Percentiles rank a stretch among this genome's conserved stretches.
phyloP scores from a whole-genome alignment of 2,113 vertebrate genomes.

The Pan troglodytes region DNA sequence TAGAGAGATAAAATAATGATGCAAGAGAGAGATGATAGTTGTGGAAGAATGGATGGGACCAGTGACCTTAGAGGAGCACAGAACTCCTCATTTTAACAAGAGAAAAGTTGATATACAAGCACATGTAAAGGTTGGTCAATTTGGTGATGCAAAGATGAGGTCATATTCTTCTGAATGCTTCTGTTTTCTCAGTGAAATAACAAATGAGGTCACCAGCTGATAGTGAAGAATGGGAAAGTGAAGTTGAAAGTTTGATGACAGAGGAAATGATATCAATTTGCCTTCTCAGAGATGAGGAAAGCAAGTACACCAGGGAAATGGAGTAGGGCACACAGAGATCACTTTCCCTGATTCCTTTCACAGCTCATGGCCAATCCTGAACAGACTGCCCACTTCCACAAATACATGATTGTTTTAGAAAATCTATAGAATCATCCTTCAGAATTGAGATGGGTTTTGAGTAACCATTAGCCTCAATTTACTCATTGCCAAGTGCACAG shows the following conservation, averaged over 20 bases:
- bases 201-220: constrained; percentile 69
- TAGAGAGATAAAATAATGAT: constrained; percentile 21
- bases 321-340: not conserved
- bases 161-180: constrained; percentile 59
- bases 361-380: not conserved
- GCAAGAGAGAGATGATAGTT: not conserved
- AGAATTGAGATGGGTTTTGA: not conserved
- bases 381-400: not conserved
- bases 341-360: not conserved
- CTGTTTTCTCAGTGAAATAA: constrained; percentile 52
- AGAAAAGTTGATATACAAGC: not conserved
- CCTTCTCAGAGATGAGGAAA: constrained; percentile 44
- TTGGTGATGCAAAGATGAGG: constrained; percentile 41
- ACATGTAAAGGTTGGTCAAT: not conserved
- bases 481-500: not conserved
- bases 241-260: constrained; percentile 66
- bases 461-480: not conserved
- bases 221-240: constrained; percentile 64
- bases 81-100: not conserved
- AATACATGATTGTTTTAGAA: not conserved
- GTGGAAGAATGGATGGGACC: not conserved
- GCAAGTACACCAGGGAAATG: not conserved
- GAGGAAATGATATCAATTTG: constrained; percentile 57
- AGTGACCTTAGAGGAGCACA: not conserved
- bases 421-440: not conserved